Base-by-base conservation (phyloP, 2,797 vertebrate species). In the Ctenosaura bakeri region DNA sequence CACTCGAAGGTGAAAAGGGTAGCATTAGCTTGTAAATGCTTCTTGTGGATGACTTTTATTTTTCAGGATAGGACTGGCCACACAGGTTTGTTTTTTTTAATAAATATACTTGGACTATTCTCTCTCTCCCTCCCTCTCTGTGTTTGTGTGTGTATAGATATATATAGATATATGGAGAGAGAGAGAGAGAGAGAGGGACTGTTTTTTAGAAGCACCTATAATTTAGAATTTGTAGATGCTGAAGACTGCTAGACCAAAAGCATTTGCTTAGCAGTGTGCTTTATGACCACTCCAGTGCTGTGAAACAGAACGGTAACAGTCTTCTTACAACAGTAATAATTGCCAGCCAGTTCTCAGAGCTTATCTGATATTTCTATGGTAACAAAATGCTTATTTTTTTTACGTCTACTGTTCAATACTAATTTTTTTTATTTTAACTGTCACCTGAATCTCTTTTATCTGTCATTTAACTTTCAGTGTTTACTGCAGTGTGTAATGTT, bases 311-410 rank as follows among this genome's bases (percentile, higher is more conserved):
- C 12, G 54, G 18, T 81, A 86, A 80, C 52, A 80, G 6, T 0
- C 18, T 66, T 88, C 38, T 78, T 90, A 38, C 89, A 92, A 87
- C 50, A 93, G 62, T 4, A 83, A 4, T 74, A 59, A 86, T 29
- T 92, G 83, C 54, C 77, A 92, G 46, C 32, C 1, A 1, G 18
- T 92, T 0, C 26, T 73, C 0, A 4, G 88, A 82, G 10, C 76
- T 87, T 69, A 18, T 91, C 88, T 81, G 1, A 0, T 78, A 90
- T 87, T 87, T 54, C 89, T 83, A 46, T 77, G 59, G 85, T 90
- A 87, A 90, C 78, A 77, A 56, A 54, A 18, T 22, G 50, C 24
- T 22, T 62, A 4, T n/a, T n/a, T 20, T 26, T 87, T 83, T 0
- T 82, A 35, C 35, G 0, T 8, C 42, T 87, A 7, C 42, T 86